phyloP scores from a whole-genome alignment of 2,888 invertebrate species.

The Sinelater perroti region DNA sequence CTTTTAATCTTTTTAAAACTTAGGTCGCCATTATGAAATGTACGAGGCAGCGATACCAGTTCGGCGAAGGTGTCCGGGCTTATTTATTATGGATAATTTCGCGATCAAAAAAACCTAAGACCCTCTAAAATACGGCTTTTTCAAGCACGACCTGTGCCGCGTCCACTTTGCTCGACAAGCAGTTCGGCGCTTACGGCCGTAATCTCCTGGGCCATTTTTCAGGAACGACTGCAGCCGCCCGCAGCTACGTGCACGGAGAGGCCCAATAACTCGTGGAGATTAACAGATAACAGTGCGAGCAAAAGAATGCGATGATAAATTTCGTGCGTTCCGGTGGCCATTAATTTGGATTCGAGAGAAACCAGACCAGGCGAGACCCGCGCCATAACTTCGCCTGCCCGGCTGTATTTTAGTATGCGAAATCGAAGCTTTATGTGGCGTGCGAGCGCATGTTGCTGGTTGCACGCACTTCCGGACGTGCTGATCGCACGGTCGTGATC shows the following conservation, averaged over 20 bases:
- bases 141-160: too few species aligned
- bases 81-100: too few species aligned
- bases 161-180: too few species aligned
- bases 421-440: background rate
- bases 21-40: too few species aligned
- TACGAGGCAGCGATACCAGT: too few species aligned
- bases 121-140: too few species aligned
- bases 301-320: slow-evolving; percentile 3
- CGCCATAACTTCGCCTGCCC: too few species aligned
- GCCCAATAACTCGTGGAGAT: slow-evolving; percentile 9
- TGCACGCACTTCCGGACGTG: slow-evolving; percentile 27
- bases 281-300: slow-evolving; percentile 7
- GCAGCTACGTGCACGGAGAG: background rate
- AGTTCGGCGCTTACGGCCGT: slow-evolving; percentile 8
- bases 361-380: too few species aligned
- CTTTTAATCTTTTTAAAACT: too few species aligned
- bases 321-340: slow-evolving; percentile 7
- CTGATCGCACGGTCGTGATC: slow-evolving; percentile 22
- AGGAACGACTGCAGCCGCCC: background rate
- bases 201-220: slow-evolving; percentile 4
- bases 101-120: too few species aligned
- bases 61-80: too few species aligned
- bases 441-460: background rate
- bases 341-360: slow-evolving; percentile 1
- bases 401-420: too few species aligned